These are phyloP conservation scores for Furnarius figulus DNA, from an alignment of 2,113 vertebrate species.

Conservation along the genomic window DNA sequence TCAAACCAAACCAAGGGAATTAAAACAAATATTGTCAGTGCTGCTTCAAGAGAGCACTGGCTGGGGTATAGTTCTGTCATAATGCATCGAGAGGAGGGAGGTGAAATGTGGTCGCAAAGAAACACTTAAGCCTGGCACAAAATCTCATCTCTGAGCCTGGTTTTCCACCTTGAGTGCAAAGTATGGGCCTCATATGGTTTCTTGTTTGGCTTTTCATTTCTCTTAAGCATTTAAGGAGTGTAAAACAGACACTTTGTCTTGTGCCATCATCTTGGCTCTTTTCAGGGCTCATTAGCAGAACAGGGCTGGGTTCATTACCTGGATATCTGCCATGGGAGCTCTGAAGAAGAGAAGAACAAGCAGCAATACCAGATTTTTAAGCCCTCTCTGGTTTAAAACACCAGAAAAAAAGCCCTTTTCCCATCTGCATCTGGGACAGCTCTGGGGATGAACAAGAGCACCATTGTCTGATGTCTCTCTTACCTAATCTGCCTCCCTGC, in stretches of 20 bases:
- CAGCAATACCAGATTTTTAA: background rate
- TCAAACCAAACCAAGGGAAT: background rate
- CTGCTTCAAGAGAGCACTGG: background rate
- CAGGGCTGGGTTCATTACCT: background rate
- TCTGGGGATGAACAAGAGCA: background rate
- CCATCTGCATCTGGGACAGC: background rate
- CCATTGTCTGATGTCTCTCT: background rate
- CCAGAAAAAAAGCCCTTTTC: background rate
- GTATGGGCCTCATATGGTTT: background rate
- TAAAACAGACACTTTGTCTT: background rate
- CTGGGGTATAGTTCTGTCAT: background rate
- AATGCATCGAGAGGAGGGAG: background rate
- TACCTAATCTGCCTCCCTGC: background rate
- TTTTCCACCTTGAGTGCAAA: background rate
- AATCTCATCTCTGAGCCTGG: background rate
- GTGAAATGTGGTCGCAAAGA: background rate
- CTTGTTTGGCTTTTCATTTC: background rate
- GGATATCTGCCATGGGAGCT: background rate
- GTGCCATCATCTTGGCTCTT: background rate
- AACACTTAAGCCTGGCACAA: background rate
- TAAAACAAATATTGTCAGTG: background rate
- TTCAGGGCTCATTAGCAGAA: background rate
- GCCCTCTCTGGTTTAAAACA: background rate
- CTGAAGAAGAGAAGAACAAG: background rate
- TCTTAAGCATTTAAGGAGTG: background rate